Evolutionary conservation across 2,888 invertebrate species (phyloP).

Genomic region (Oscheius sp.): DNA sequence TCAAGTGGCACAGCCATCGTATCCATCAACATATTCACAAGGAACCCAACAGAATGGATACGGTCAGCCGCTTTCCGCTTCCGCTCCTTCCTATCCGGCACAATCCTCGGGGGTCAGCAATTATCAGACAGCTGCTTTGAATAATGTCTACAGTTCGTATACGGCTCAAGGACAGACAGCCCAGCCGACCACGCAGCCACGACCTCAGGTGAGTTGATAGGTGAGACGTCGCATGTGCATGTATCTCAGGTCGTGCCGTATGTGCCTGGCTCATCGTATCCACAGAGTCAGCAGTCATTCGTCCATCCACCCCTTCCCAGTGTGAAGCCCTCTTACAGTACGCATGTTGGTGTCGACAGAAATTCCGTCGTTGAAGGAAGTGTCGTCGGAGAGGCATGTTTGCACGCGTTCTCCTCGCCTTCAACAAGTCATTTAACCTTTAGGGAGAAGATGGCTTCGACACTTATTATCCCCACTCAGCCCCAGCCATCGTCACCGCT

Average conservation of each 20-base stretch:
- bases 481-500: slow-evolving; percentile 24
- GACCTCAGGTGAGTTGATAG: slow-evolving; percentile 15
- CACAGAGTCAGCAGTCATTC: slow-evolving; percentile 7
- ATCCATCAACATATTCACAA: neutral
- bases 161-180: neutral
- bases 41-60: neutral
- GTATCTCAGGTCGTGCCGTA: slow-evolving; percentile 21
- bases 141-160: slow-evolving; percentile 13
- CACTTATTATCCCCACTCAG: slow-evolving; percentile 25
- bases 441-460: slow-evolving; percentile 25
- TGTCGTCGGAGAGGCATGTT: slow-evolving; percentile 29
- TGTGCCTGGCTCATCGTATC: slow-evolving; percentile 5
- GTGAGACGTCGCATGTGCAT: slow-evolving; percentile 11
- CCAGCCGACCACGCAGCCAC: slow-evolving; percentile 6
- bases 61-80: neutral
- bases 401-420: neutral
- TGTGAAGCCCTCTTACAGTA: slow-evolving; percentile 31
- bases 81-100: too few relatives aligned
- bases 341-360: slow-evolving; percentile 23
- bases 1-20: neutral
- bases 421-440: neutral
- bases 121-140: slow-evolving; percentile 26
- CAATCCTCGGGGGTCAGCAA: neutral
- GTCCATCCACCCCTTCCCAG: slow-evolving; percentile 21
- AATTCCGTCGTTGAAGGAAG: slow-evolving; percentile 30